A percentile compares a stretch with the other conserved stretches of the same genome.
Evolutionary conservation across 1,140 invertebrate genomes (phyloP).

Genomic region (Sweltsa coloradensis): DNA sequence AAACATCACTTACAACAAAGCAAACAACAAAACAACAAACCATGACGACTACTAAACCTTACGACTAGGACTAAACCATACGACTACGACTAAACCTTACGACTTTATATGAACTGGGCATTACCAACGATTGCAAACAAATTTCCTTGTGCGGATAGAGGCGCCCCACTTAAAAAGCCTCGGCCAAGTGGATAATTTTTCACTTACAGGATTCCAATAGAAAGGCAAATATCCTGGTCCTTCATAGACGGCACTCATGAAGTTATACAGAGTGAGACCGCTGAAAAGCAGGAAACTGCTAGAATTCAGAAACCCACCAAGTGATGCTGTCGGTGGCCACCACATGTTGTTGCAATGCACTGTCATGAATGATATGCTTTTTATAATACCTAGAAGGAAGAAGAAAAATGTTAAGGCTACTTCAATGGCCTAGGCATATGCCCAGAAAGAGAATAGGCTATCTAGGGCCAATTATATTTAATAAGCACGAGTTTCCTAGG

Average conservation of each 20-base stretch:
- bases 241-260: slow-evolving; percentile 71
- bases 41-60: no score
- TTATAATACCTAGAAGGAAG: slow-evolving; percentile 58
- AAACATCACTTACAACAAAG: no score
- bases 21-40: no score
- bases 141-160: no score
- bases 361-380: slow-evolving; percentile 65
- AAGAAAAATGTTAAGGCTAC: background rate
- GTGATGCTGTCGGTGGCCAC: slow-evolving; percentile 54
- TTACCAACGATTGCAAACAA: no score
- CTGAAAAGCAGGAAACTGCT: slow-evolving; percentile 53
- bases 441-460: background rate
- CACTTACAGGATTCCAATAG: slow-evolving; percentile 73
- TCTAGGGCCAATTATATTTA: background rate
- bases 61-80: no score
- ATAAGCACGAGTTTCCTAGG: background rate
- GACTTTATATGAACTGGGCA: no score
- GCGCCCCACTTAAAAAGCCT: no score
- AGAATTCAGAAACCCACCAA: slow-evolving; percentile 45
- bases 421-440: background rate
- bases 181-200: no score
- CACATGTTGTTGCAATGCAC: slow-evolving; percentile 69
- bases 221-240: slow-evolving; percentile 79
- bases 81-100: no score
- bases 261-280: slow-evolving; percentile 75